These are phyloP conservation scores for Drosophila tropicalis DNA, from an alignment of 1,140 invertebrate species.

Conservation along the genomic window DNA sequence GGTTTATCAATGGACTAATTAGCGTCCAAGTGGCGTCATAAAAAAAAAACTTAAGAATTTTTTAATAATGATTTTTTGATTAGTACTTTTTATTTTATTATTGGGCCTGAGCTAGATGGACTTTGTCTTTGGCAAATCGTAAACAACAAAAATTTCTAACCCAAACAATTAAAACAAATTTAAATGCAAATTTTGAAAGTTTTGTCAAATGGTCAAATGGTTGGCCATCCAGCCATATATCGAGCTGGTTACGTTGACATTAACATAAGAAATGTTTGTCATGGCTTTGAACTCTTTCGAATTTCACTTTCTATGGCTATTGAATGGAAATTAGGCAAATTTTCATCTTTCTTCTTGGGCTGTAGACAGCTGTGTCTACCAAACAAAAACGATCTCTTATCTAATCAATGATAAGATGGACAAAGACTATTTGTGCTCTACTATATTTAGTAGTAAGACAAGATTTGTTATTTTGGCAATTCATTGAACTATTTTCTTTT, in stretches of 20 bases:
- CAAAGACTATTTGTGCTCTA: background rate
- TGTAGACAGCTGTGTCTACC: background rate
- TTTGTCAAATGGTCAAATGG: slow-evolving; percentile 1
- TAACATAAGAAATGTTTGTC: slow-evolving; percentile 52
- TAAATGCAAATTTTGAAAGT: slow-evolving; percentile 32
- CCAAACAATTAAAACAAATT: slow-evolving; percentile 1
- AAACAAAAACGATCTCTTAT: no score
- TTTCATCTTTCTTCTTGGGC: slow-evolving; percentile 10
- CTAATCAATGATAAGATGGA: slow-evolving; percentile 30
- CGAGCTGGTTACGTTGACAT: slow-evolving; percentile 29
- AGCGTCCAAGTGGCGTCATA: slow-evolving; percentile 21
- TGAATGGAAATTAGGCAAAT: slow-evolving; percentile 30
- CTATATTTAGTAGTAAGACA: background rate
- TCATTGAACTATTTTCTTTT: slow-evolving; percentile 12
- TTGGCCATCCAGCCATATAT: no score
- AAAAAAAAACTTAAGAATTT: slow-evolving; percentile 50
- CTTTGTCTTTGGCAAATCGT: slow-evolving; percentile 1
- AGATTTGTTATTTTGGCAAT: slow-evolving; percentile 3
- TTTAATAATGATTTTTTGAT: slow-evolving; percentile 31
- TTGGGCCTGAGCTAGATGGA: background rate
- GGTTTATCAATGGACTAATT: slow-evolving; percentile 39
- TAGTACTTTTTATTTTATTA: background rate
- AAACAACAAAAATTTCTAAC: slow-evolving; percentile 1
- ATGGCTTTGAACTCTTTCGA: slow-evolving; percentile 52
- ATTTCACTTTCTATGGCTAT: slow-evolving; percentile 64